phyloP scores from a whole-genome alignment of 23 tunicate species.

The Oikopleura dioica region DNA sequence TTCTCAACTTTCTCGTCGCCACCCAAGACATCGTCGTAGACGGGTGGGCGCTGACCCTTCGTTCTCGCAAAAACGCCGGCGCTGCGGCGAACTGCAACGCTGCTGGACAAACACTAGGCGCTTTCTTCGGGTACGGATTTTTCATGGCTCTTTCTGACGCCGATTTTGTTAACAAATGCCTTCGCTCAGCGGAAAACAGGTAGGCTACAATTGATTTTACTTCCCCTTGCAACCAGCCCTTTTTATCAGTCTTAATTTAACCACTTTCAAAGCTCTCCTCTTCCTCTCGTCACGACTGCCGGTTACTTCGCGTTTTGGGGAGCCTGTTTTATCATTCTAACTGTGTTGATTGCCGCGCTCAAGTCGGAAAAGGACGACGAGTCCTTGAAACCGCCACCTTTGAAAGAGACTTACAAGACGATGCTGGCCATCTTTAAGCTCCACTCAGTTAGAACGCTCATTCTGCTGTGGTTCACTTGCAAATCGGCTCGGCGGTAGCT shows the following conservation, averaged over 20 bases:
- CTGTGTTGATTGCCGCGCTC: neutral
- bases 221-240: no score
- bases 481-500: neutral
- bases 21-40: conserved; percentile 11
- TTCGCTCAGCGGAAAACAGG: neutral
- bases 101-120: conserved; percentile 4
- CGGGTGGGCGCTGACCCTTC: conserved; percentile 11
- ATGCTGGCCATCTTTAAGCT: neutral
- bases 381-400: neutral
- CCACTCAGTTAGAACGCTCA: neutral
- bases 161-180: neutral
- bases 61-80: neutral
- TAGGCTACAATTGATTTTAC: no score
- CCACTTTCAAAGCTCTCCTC: no score
- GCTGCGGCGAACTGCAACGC: conserved; percentile 14
- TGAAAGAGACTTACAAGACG: neutral
- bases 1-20: conserved; percentile 12
- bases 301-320: conserved; percentile 6
- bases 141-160: neutral
- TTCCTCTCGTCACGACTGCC: neutral
- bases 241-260: no score
- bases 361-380: neutral
- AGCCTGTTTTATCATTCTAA: neutral
- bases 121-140: neutral
- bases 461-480: neutral